Evolutionary conservation across 2,113 vertebrate species (phyloP).

Genomic region (Budorcas taxicolor): DNA sequence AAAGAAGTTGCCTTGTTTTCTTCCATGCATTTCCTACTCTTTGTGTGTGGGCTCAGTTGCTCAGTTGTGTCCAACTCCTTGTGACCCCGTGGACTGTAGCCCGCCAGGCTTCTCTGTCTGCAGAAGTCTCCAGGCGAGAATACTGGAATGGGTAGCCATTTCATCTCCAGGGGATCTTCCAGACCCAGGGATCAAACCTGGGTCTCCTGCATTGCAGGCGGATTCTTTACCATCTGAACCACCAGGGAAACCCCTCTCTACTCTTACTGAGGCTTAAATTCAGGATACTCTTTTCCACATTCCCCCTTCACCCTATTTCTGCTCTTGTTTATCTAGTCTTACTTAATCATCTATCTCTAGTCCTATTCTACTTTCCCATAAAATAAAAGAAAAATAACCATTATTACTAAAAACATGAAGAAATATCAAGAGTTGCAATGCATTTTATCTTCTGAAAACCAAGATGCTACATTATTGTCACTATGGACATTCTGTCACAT

Average conservation of each 20-base stretch:
- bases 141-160: background rate
- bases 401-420: background rate
- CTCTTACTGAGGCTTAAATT: background rate
- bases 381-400: background rate
- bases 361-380: background rate
- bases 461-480: background rate
- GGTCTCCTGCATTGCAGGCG: background rate
- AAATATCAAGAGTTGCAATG: background rate
- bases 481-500: background rate
- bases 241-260: background rate
- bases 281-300: background rate
- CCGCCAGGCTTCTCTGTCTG: background rate
- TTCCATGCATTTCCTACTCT: background rate
- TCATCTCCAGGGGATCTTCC: background rate
- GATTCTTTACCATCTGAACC: background rate
- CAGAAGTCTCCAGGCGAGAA: background rate
- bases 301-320: background rate
- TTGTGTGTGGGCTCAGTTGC: background rate
- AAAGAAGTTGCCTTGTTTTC: background rate
- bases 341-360: background rate
- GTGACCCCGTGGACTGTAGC: background rate
- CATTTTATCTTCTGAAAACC: background rate
- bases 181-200: background rate
- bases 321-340: background rate
- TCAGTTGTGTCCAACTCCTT: background rate